phyloP scores from a whole-genome alignment of 2,113 vertebrate species.

The Tragelaphus buxtoni region DNA sequence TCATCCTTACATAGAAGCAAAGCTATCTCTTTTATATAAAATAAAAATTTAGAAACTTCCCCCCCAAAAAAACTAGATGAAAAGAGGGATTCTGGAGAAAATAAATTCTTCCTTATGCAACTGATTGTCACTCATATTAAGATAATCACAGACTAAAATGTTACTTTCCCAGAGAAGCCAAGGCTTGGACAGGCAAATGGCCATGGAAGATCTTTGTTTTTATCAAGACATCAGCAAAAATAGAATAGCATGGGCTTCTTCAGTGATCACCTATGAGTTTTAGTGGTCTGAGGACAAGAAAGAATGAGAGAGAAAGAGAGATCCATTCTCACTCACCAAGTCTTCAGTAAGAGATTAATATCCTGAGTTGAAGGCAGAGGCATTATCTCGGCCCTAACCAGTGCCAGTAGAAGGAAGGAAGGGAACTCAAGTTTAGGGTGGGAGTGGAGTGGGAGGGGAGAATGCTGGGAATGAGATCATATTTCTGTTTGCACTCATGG shows the following conservation, averaged over 20 bases:
- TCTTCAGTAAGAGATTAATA: neutral
- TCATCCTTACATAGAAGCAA: neutral
- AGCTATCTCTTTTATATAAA: neutral
- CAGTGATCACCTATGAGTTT: neutral
- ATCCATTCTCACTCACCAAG: neutral
- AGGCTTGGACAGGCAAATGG: neutral
- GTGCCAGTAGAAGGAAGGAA: neutral
- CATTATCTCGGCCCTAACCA: neutral
- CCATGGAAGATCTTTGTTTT: neutral
- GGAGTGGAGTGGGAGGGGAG: neutral
- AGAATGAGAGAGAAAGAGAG: neutral
- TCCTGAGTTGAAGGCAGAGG: neutral
- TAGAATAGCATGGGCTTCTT: neutral
- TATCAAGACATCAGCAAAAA: neutral
- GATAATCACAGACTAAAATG: neutral
- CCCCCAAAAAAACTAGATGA: neutral
- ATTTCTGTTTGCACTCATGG: neutral
- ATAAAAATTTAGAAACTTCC: neutral
- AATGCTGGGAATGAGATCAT: neutral
- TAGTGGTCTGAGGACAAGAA: neutral
- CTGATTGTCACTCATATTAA: neutral
- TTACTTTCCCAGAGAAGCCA: neutral
- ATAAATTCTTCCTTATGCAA: neutral
- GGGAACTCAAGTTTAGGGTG: neutral
- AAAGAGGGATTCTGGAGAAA: constrained; percentile 18